Evolutionary conservation across 1,140 invertebrate species (phyloP).

Genomic region (Lordiphosa mommai): DNA sequence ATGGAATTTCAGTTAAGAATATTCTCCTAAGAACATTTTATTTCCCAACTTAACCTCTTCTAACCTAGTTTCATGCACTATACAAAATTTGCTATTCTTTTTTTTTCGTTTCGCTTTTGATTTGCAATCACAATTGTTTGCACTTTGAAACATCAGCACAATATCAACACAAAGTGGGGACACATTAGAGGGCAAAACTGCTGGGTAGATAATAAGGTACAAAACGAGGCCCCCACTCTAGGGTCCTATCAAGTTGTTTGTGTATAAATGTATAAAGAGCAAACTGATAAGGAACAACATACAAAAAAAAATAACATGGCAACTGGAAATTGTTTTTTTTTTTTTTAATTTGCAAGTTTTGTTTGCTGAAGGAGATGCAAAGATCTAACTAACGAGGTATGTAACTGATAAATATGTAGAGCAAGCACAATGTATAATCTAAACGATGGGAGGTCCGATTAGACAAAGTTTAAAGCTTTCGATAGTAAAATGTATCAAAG

Average conservation of each 20-base stretch:
- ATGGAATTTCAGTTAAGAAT: too few relatives aligned
- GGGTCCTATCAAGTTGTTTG: too few relatives aligned
- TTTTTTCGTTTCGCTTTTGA: not conserved
- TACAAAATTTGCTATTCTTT: not conserved
- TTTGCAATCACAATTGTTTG: conserved; percentile 10
- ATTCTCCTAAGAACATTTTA: not conserved
- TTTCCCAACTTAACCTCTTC: not conserved
- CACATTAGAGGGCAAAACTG: conserved; percentile 3
- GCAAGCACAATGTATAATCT: too few relatives aligned
- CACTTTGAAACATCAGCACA: conserved; percentile 8
- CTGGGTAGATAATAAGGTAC: conserved; percentile 34
- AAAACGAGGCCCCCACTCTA: conserved; percentile 2
- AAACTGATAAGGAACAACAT: conserved; percentile 41
- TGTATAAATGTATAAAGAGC: conserved; percentile 16
- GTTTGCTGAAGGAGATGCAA: too few relatives aligned
- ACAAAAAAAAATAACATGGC: conserved; percentile 12
- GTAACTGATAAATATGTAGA: too few relatives aligned
- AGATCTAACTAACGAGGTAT: too few relatives aligned
- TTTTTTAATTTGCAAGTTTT: too few relatives aligned
- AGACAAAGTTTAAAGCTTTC: too few relatives aligned
- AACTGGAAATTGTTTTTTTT: too few relatives aligned
- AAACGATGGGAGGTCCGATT: too few relatives aligned
- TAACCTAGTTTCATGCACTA: too few relatives aligned
- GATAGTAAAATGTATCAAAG: too few relatives aligned
- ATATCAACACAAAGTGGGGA: conserved; percentile 5